Conservation (phyloP, 2,888 invertebrate species). For the Apotomis turbidana region DNA sequence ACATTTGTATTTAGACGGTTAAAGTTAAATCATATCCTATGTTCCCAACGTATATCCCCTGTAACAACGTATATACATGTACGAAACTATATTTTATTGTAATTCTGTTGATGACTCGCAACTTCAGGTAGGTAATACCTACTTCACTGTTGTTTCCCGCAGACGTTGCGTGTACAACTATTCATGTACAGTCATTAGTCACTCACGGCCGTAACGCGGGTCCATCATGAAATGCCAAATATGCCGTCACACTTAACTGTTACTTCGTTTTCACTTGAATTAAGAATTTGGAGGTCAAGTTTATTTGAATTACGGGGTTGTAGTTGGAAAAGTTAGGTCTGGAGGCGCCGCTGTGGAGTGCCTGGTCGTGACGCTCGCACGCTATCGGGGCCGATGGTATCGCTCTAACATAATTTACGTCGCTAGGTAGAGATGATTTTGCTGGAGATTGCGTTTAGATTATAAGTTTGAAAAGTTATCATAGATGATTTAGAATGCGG, state of each 20-base stretch:
- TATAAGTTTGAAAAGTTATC: conserved; percentile 29
- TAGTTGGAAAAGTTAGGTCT: conserved; percentile 30
- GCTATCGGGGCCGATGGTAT: conserved; percentile 62
- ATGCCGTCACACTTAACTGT: conserved; percentile 27
- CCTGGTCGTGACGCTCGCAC: conserved; percentile 59
- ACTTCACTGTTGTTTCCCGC: conserved; percentile 28
- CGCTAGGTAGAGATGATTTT: conserved; percentile 61
- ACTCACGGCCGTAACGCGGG: conserved; percentile 40
- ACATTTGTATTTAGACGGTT: too few species aligned
- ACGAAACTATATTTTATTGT: neutral
- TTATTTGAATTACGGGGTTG: conserved; percentile 43
- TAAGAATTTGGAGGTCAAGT: conserved; percentile 48
- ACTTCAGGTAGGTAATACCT: too few species aligned
- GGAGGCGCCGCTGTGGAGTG: conserved; percentile 41
- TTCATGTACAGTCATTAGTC: conserved; percentile 45
- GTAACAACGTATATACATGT: too few species aligned
- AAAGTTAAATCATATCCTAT: too few species aligned
- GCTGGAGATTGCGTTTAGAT: conserved; percentile 49
- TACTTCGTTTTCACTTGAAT: conserved; percentile 9
- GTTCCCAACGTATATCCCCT: too few species aligned
- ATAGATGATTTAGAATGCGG: conserved; percentile 4
- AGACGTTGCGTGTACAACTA: conserved; percentile 47
- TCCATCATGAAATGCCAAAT: conserved; percentile 52
- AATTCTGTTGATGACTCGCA: neutral
- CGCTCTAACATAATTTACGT: conserved; percentile 67